Base-by-base conservation (phyloP, 2,888 invertebrate genomes). In the Dryococelus australis region DNA sequence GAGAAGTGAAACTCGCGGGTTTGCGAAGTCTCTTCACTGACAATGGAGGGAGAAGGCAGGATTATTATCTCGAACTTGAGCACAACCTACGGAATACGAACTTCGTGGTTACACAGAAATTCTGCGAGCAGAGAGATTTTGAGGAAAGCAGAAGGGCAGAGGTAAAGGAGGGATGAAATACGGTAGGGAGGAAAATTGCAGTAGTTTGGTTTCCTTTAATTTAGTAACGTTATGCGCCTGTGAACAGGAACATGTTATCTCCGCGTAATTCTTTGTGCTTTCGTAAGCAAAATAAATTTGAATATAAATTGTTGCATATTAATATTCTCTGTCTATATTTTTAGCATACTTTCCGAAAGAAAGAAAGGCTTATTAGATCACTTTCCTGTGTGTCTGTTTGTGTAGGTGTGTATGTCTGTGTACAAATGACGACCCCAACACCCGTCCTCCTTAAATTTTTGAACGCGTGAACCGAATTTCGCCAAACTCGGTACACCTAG, bases 31-130 rank as follows among this genome's bases (percentile, higher is more conserved):
- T 20, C 65, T 65, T 0, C 65, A n/a, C 65, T 16, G 65, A 65
- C 65, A 65, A 65, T 65, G 65, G 65, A 8, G 35, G 35, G 47
- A 47, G 47, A 65, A 65, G 65, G 65, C 20, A 20, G 65, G 65
- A 65, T 65, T 65, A 65, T 65, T 65, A 65, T 65, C 65, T 65
- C 65, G 65, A 65, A 65, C 65, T 65, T 65, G 65, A n/a, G 65
- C 65, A n/a, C 65, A 65, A 65, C 65, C 65, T n/a, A 65, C 65
- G 65, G 65, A 65, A 65, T 65, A 65, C 65, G 65, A 65, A 65
- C 65, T 65, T n/a, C 24, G 65, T n/a, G 65, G 65, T n/a, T n/a
- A 65, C 65, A n/a, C n/a, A 65, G 65, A 65, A 65, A 65, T 65
- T 65, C 65, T 20, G 65, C 65, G 65, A 65, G 65, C 8, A 16